Evolutionary conservation across 2,888 invertebrate species (phyloP).

Genomic region (Timema cristinae): DNA sequence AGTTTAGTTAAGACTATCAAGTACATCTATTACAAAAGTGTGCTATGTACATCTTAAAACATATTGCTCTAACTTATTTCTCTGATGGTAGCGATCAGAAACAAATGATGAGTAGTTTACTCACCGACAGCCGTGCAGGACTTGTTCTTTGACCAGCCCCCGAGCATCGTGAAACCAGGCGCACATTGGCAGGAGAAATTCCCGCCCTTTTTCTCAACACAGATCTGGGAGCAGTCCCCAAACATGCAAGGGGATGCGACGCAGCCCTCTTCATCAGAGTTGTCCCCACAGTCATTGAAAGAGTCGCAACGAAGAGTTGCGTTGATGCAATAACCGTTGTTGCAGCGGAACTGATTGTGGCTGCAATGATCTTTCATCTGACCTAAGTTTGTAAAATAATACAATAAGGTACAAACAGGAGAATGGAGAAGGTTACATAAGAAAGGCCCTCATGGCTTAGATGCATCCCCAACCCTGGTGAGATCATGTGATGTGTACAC

Average conservation of each 20-base stretch:
- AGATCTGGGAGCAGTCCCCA: slow-evolving; percentile 74
- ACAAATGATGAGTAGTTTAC: no score
- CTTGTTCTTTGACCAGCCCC: slow-evolving; percentile 36
- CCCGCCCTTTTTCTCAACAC: slow-evolving; percentile 57
- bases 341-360: slow-evolving; percentile 39
- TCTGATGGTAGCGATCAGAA: no score
- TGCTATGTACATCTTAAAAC: no score
- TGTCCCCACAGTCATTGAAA: slow-evolving; percentile 41
- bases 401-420: no score
- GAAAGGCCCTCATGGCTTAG: no score
- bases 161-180: slow-evolving; percentile 52
- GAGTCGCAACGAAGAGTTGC: slow-evolving; percentile 39
- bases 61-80: no score
- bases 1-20: no score
- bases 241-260: slow-evolving; percentile 54
- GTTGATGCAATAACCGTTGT: slow-evolving; percentile 41
- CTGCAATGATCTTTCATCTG: slow-evolving; percentile 22
- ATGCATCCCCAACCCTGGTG: no score
- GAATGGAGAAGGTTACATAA: no score
- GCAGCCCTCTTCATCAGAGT: slow-evolving; percentile 46
- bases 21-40: no score
- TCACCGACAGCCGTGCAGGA: slow-evolving; percentile 40
- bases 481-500: no score
- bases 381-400: slow-evolving; percentile 18
- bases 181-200: slow-evolving; percentile 59